Base-by-base conservation (phyloP, 2,797 vertebrate species). In the Hoplostethus mediterraneus region DNA sequence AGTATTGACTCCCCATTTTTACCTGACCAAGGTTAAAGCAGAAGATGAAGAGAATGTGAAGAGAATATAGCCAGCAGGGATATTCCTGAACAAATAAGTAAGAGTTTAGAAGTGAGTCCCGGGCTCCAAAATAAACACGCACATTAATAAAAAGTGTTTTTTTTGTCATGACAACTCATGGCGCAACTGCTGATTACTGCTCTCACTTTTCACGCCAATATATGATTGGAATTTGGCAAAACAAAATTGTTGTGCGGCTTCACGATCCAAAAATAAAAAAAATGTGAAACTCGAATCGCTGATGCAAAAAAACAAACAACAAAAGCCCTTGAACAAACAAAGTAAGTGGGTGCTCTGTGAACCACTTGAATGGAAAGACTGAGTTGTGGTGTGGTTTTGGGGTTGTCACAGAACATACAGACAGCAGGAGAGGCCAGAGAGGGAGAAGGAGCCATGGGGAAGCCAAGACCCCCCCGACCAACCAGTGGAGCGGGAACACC, bases 311-410 rank as follows among this genome's bases (percentile, higher is more conserved):
- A 70, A 60, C 36, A 44, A 52, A 48, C 11, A 64, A 51, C 16
- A 21, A 48, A 61, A 75, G 13, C 14, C 52, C n/a, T 11, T 63
- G 77, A 67, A 52, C 60, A 70, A 68, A 75, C 25, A 47, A 42
- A 51, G 53, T 68, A 67, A 81, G 60, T 30, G 31, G 73, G 56
- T 16, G 38, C 44, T 63, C n/a, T 67, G 65, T 79, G 71, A 72
- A 75, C 75, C 61, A 64, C 60, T 64, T 56, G n/a, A 28, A 38
- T 71, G 65, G 64, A 81, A 64, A 56, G 59, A 54, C 53, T 64
- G 69, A 73, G 67, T 51, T 66, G 44, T 30, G 11, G 68, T 80
- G 54, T 64, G 66, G 61, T 77, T 77, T 84, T 88, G 55, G 48
- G 66, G 62, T 68, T 72, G 59, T 76, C 75, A 51, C 71, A 81